Base-by-base conservation (phyloP, 2,888 invertebrate species). In the Timema cristinae region DNA sequence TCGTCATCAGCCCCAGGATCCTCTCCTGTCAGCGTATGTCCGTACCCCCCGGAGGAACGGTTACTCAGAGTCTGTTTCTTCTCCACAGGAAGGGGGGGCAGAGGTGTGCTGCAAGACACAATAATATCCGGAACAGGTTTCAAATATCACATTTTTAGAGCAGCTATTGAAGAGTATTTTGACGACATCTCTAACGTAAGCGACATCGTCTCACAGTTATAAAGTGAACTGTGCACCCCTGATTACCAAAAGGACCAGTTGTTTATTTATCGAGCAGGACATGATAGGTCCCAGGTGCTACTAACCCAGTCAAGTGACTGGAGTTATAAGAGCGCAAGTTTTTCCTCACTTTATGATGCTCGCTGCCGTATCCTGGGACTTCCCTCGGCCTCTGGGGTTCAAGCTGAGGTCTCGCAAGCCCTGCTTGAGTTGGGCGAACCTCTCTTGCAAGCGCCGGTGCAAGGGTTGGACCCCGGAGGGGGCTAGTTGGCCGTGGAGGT, bases 401-500 rank as follows among this genome's bases (percentile, higher is more conserved):
- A 71, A 15, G 15, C 70, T 71, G 13, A 90, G 83, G 0, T 89
- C 86, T 0, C 91, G 92, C 67, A 93, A 83, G 78, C 91, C 91
- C 77, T 92, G 91, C 76, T 92, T 89, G 74, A 97, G 84, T 79
- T 95, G 93, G 6, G 89, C 90, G 81, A 95, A 95, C 74, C 96
- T 86, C 80, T 97, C 95, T 61, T 95, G 88, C 59, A 98, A 85
- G 74, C 97, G 90, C 78, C 93, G 91, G 79, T 98, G 97, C 76
- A 98, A 82, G 0, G 97, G 97, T 76, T 93, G 94, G 0, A 97
- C 93, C n/a, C 91, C 93, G 0, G 91, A 84, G 0, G 97, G 94
- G 0, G 95, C 95, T 72, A 96, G 84, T 74, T 91, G 87, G 0
- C 93, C 95, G 79, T 98, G 97, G 50, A 97, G 81, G 70, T 90